A percentile compares a stretch with the other conserved stretches of the same genome.
Evolutionary conservation across 2,888 invertebrate species (phyloP).

Genomic region (Epinotia ramella): DNA sequence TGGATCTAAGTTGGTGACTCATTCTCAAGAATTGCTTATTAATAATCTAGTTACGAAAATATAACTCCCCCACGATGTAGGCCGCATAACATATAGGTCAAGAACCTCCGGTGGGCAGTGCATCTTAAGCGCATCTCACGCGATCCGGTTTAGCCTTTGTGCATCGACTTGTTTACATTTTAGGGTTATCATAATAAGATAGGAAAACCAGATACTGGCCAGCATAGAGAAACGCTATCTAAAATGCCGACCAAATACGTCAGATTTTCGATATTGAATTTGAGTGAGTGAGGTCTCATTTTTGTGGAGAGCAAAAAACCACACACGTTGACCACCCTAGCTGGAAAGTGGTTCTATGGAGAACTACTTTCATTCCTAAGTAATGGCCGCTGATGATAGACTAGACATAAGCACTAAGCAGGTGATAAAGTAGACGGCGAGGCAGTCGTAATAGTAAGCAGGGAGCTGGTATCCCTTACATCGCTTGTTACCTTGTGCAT

Average conservation of each 20-base stretch:
- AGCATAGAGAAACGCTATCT: background rate
- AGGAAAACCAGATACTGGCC: constrained; percentile 15
- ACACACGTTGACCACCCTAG: background rate
- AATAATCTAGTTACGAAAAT: constrained; percentile 58
- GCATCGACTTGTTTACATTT: constrained; percentile 41
- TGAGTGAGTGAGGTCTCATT: background rate
- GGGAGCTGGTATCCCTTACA: background rate
- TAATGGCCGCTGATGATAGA: background rate
- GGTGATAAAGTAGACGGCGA: background rate
- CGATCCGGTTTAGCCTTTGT: constrained; percentile 56
- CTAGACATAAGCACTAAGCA: background rate
- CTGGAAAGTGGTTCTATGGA: background rate
- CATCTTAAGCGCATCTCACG: constrained; percentile 60
- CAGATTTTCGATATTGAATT: background rate
- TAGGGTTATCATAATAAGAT: constrained; percentile 31
- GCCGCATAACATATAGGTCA: constrained; percentile 66
- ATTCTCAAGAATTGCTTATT: constrained; percentile 26
- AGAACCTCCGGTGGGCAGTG: constrained; percentile 65
- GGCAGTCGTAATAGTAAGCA: background rate
- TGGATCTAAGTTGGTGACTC: constrained; percentile 8
- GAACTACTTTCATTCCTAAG: background rate
- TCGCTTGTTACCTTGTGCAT: constrained; percentile 43
- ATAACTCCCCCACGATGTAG: constrained; percentile 54
- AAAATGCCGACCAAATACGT: constrained; percentile 1
- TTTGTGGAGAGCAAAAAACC: background rate